A percentile compares a stretch with the other conserved stretches of the same genome.
Evolutionary conservation across 2,797 vertebrate species (phyloP).

Genomic region (Myiothlypis chrysogaster): DNA sequence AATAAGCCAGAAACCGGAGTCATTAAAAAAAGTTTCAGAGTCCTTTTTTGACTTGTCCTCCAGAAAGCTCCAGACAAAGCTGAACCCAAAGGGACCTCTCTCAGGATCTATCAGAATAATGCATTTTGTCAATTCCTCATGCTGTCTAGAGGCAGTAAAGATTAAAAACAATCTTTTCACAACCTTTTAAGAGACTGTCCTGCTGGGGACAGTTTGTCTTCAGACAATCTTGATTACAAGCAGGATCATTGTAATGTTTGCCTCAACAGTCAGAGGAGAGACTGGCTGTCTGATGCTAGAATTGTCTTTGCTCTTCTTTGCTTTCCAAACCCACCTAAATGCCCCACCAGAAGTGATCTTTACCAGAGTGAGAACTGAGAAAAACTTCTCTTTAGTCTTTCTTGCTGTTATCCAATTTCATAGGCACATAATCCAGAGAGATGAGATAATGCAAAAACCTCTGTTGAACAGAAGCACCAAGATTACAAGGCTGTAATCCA

Average conservation of each 20-base stretch:
- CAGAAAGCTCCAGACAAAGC: background rate
- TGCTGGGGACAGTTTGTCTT: background rate
- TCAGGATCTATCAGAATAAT: background rate
- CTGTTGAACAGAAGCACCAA: accelerated
- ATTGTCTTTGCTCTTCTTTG: background rate
- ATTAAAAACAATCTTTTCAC: background rate
- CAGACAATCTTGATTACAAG: background rate
- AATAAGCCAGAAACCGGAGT: background rate
- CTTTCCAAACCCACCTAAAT: background rate
- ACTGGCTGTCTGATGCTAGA: background rate
- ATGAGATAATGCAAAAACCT: background rate
- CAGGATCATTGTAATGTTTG: background rate
- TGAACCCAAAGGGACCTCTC: background rate
- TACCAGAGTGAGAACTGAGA: background rate
- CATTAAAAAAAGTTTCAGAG: background rate
- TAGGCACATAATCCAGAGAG: background rate
- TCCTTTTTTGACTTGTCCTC: background rate
- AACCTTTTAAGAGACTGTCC: background rate
- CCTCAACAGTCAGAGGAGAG: background rate
- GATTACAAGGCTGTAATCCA: background rate
- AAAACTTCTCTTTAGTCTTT: background rate
- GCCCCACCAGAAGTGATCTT: background rate
- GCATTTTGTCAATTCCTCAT: background rate
- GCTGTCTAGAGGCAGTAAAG: background rate
- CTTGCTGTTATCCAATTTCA: background rate